phyloP scores from a whole-genome alignment of 2,888 invertebrate genomes.

The Mamestra brassicae region DNA sequence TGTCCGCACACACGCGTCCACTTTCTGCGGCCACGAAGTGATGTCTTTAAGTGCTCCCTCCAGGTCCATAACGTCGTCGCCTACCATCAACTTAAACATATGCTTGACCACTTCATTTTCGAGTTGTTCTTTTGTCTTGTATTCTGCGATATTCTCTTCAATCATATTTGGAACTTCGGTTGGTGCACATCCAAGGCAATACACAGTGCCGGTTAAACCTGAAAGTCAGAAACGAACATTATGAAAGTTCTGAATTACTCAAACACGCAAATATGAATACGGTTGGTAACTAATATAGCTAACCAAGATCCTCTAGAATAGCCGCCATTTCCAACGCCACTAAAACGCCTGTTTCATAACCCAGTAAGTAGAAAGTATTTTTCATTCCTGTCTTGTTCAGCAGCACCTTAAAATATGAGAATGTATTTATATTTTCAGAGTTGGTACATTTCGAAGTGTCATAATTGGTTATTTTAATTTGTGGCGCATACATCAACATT shows the following conservation, averaged over 20 bases:
- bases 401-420: slow-evolving; percentile 43
- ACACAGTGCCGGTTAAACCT: slow-evolving; percentile 78
- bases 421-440: not conserved
- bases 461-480: not conserved
- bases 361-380: slow-evolving; percentile 76
- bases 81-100: slow-evolving; percentile 70
- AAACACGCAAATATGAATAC: not conserved
- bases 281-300: slow-evolving; percentile 1
- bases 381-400: slow-evolving; percentile 55
- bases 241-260: not conserved
- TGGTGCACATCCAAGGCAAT: slow-evolving; percentile 77
- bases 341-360: slow-evolving; percentile 77
- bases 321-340: slow-evolving; percentile 78
- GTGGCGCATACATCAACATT: slow-evolving; percentile 68
- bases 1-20: slow-evolving; percentile 65
- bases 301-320: slow-evolving; percentile 78
- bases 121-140: slow-evolving; percentile 61
- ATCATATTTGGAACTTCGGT: slow-evolving; percentile 67
- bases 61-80: slow-evolving; percentile 50
- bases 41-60: slow-evolving; percentile 49
- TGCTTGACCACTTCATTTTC: slow-evolving; percentile 70
- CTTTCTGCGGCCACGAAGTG: slow-evolving; percentile 70
- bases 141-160: slow-evolving; percentile 57
- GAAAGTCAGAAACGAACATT: slow-evolving; percentile 4
- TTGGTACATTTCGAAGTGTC: not conserved